Conservation (phyloP, 2,888 invertebrate genomes). For the Heteromurus nitidus region DNA sequence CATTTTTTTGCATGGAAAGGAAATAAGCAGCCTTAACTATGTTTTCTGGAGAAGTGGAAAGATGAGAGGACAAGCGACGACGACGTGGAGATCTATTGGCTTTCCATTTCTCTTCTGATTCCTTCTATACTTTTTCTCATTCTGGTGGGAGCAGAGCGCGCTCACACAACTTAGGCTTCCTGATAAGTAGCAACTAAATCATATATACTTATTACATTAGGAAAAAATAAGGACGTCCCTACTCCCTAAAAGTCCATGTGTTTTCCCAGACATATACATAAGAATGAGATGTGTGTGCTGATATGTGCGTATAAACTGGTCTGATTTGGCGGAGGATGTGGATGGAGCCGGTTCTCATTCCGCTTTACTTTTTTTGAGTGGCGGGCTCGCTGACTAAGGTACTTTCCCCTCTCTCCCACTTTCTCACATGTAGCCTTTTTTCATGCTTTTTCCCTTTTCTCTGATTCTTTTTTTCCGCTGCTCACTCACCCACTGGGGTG, state of each 20-base stretch:
- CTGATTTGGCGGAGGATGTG: no score
- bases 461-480: not conserved
- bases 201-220: not conserved
- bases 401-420: not conserved
- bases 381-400: constrained; percentile 33
- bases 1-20: not conserved
- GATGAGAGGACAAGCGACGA: constrained; percentile 3
- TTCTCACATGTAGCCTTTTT: not conserved
- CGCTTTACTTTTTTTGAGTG: constrained; percentile 1
- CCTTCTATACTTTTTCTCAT: not conserved
- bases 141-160: not conserved
- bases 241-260: no score
- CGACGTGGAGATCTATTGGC: constrained; percentile 16
- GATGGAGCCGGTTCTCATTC: not conserved
- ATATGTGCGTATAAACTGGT: no score
- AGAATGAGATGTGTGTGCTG: no score
- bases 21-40: no score
- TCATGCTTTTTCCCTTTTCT: constrained; percentile 4
- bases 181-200: not conserved
- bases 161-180: no score
- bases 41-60: not conserved
- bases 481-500: not conserved
- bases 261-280: no score
- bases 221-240: not conserved
- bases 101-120: constrained; percentile 10